Conservation (phyloP, 2,113 vertebrate species). For the Calyptomena viridis region DNA sequence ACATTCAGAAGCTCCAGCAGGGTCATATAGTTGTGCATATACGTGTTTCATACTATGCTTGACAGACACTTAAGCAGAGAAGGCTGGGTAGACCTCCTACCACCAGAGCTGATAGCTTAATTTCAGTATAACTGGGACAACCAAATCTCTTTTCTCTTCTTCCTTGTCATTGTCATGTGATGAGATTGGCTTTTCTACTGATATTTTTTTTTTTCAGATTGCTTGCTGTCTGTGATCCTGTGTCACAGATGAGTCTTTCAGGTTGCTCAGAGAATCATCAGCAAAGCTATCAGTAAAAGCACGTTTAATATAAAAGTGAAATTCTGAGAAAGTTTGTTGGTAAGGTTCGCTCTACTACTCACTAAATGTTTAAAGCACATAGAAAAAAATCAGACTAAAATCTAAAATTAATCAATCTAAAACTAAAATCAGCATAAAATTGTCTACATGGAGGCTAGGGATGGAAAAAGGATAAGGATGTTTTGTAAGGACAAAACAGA, state of each 20-base stretch:
- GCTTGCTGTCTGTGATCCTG: background rate
- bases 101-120: background rate
- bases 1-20: background rate
- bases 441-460: background rate
- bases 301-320: background rate
- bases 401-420: background rate
- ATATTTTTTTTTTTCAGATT: background rate
- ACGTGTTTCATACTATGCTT: background rate
- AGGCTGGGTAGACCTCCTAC: background rate
- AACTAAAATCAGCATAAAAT: background rate
- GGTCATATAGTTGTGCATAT: background rate
- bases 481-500: background rate
- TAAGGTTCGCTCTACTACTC: background rate
- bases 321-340: background rate
- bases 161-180: background rate
- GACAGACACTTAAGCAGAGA: slow-evolving; percentile 14
- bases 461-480: background rate
- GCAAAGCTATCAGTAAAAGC: background rate
- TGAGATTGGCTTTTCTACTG: background rate
- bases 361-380: background rate
- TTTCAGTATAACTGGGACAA: background rate
- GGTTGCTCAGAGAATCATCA: background rate
- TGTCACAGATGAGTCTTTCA: background rate
- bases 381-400: background rate
- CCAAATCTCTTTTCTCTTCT: background rate